These are phyloP conservation scores for Melieria picta DNA, from an alignment of 2,888 invertebrate genomes.

Conservation along the genomic window DNA sequence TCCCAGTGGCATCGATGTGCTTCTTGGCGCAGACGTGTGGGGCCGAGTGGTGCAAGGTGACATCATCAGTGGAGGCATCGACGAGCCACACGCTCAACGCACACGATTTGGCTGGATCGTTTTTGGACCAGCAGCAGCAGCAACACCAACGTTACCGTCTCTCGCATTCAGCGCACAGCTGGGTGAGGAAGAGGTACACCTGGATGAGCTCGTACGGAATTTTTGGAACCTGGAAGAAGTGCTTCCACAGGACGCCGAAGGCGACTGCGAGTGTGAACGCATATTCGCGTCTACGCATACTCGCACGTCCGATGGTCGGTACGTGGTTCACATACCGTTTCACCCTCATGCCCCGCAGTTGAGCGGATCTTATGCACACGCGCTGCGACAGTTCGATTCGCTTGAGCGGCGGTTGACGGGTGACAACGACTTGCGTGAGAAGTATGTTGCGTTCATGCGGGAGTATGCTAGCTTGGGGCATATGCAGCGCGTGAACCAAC, in stretches of 20 bases:
- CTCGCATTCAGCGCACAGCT: conserved; percentile 2
- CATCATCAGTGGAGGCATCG: conserved; percentile 14
- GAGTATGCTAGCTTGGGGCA: background rate
- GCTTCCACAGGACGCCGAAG: background rate
- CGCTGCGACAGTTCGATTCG: background rate
- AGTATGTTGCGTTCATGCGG: conserved; percentile 3
- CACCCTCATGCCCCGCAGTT: background rate
- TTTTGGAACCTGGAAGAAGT: conserved; percentile 7
- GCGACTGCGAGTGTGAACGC: background rate
- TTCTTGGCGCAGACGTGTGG: conserved; percentile 35
- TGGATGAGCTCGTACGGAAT: background rate
- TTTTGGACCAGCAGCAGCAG: conserved; percentile 32
- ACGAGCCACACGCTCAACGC: conserved; percentile 31
- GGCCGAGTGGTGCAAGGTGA: conserved; percentile 22
- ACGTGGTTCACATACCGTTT: background rate
- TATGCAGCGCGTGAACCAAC: background rate
- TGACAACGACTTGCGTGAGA: background rate
- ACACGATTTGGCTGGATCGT: conserved; percentile 35
- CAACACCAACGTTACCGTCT: background rate
- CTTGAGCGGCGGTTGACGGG: background rate
- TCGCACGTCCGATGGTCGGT: background rate
- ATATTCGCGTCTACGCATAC: background rate
- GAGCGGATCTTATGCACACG: background rate
- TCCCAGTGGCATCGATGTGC: conserved; percentile 37
- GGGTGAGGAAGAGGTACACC: background rate